A percentile compares a stretch with the other conserved stretches of the same genome.
Evolutionary conservation across 2,888 invertebrate species (phyloP).

Genomic region (Meteorus colon): DNA sequence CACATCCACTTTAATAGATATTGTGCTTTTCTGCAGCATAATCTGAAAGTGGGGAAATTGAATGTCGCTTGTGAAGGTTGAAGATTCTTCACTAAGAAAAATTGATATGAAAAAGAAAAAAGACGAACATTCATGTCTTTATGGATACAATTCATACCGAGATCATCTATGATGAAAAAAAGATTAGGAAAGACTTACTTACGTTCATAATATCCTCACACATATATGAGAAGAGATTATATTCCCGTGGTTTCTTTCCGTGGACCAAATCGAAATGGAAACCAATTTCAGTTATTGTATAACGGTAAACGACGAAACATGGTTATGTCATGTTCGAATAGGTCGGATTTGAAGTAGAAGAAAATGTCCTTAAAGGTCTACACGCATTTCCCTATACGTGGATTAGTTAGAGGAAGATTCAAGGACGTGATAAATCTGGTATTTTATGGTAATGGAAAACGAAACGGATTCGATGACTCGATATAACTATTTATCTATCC

Average conservation of each 20-base stretch:
- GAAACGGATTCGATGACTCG: too few relatives aligned
- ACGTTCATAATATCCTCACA: slow-evolving; percentile 5
- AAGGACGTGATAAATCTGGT: not conserved
- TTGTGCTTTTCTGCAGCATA: slow-evolving; percentile 57
- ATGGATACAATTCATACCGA: not conserved
- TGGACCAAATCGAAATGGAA: slow-evolving; percentile 56
- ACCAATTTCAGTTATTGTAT: slow-evolving; percentile 66
- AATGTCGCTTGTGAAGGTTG: slow-evolving; percentile 45
- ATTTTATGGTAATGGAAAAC: not conserved
- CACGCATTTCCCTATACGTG: slow-evolving; percentile 12
- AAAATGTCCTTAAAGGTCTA: not conserved
- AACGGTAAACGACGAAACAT: slow-evolving; percentile 55
- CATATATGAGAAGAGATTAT: slow-evolving; percentile 56
- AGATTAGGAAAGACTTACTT: not conserved
- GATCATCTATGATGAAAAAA: slow-evolving; percentile 5
- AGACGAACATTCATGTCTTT: not conserved
- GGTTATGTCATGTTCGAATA: slow-evolving; percentile 47
- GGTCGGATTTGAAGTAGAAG: slow-evolving; percentile 23
- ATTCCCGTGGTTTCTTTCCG: slow-evolving; percentile 28
- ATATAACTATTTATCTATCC: not conserved
- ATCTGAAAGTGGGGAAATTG: slow-evolving; percentile 55
- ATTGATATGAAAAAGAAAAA: slow-evolving; percentile 5
- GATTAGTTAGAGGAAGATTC: slow-evolving; percentile 9
- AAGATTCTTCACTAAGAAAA: slow-evolving; percentile 10
- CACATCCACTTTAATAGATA: slow-evolving; percentile 62